A percentile compares a stretch with the other conserved stretches of the same genome.
phyloP scores from a whole-genome alignment of 2,888 invertebrate genomes.

The Meteorus colon region DNA sequence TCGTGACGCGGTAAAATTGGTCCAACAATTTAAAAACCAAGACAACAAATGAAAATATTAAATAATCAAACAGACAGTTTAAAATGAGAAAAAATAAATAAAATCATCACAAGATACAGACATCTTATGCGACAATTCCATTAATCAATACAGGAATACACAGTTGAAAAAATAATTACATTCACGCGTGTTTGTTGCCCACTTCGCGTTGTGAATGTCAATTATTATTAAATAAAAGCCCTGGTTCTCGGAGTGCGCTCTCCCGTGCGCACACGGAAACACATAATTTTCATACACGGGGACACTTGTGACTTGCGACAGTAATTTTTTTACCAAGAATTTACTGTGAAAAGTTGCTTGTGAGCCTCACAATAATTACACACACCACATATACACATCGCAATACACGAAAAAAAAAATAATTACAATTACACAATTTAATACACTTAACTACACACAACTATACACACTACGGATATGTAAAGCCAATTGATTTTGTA shows the following conservation, averaged over 20 bases:
- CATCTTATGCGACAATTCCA: conserved; percentile 43
- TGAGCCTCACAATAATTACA: conserved; percentile 44
- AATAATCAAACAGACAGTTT: neutral
- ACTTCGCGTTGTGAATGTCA: conserved; percentile 47
- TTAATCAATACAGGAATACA: conserved; percentile 54
- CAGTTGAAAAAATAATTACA: conserved; percentile 49
- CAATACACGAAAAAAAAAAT: conserved; percentile 47
- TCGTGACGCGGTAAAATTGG: conserved; percentile 66
- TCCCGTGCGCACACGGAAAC: conserved; percentile 65
- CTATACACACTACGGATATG: conserved; percentile 73
- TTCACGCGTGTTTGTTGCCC: conserved; percentile 53
- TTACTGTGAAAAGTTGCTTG: neutral
- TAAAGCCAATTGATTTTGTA: conserved; percentile 74
- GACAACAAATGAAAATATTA: conserved; percentile 39
- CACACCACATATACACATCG: conserved; percentile 55
- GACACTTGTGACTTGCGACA: conserved; percentile 32
- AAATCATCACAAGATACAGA: conserved; percentile 31
- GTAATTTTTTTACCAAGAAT: conserved; percentile 55
- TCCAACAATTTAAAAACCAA: conserved; percentile 55
- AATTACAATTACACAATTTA: conserved; percentile 57
- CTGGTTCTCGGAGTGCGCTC: conserved; percentile 68
- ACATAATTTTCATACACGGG: conserved; percentile 61
- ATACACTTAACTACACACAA: conserved; percentile 56
- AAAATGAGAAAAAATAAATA: conserved; percentile 40
- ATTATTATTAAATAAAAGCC: conserved; percentile 59